phyloP scores from a whole-genome alignment of 2,888 invertebrate genomes.

The Ichneumon xanthorius region DNA sequence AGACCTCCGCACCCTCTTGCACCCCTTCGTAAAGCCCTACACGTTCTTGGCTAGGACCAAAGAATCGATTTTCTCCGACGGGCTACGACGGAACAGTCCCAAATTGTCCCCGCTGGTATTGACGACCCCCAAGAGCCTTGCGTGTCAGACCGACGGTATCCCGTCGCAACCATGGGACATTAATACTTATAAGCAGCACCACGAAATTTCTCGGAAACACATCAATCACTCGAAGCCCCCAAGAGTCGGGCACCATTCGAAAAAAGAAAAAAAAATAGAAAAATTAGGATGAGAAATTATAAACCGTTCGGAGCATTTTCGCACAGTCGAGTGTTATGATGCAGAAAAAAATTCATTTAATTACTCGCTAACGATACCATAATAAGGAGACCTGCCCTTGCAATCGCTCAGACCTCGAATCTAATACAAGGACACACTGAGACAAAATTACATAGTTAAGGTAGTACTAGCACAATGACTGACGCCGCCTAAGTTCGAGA shows the following conservation, averaged over 20 bases:
- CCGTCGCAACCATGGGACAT: neutral
- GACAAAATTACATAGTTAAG: too few species aligned
- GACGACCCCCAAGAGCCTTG: constrained; percentile 18
- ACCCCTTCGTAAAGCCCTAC: constrained; percentile 7
- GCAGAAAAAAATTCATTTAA: neutral
- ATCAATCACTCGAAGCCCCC: neutral
- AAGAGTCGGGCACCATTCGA: too few species aligned
- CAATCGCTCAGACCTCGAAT: too few species aligned
- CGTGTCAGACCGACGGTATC: constrained; percentile 23
- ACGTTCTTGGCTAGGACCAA: constrained; percentile 5
- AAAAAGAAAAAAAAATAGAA: too few species aligned
- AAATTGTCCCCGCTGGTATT: neutral
- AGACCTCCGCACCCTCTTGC: neutral
- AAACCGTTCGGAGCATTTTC: neutral
- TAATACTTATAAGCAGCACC: constrained; percentile 5
- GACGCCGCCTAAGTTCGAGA: too few species aligned
- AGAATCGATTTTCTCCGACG: constrained; percentile 37
- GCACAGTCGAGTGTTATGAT: too few species aligned
- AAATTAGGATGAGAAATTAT: neutral
- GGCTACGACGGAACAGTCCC: constrained; percentile 28
- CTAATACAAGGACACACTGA: too few species aligned
- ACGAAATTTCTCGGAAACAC: neutral
- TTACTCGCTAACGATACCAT: too few species aligned
- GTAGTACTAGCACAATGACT: too few species aligned
- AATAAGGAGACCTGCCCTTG: too few species aligned